Evolutionary conservation across 1,140 invertebrate genomes (phyloP).

Genomic region (Metaphire vulgaris): DNA sequence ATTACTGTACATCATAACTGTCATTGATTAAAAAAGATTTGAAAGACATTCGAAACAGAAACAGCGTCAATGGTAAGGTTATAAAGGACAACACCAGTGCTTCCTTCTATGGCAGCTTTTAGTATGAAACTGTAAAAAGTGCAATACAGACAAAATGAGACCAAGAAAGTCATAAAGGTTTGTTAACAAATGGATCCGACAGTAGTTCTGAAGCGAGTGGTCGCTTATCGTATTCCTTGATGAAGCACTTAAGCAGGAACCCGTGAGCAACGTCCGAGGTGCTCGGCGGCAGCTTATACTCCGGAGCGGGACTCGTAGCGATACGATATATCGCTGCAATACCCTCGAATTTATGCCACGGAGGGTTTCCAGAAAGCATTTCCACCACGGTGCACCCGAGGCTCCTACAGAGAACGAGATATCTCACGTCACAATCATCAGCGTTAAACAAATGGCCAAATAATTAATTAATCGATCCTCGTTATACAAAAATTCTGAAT

Average conservation of each 20-base stretch:
- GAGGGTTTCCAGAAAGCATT: slow-evolving; percentile 48
- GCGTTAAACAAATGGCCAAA: too few relatives aligned
- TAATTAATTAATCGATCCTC: too few relatives aligned
- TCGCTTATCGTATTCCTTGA: slow-evolving; percentile 35
- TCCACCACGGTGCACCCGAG: slow-evolving; percentile 51
- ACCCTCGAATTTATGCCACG: slow-evolving; percentile 47
- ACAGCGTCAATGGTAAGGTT: too few relatives aligned
- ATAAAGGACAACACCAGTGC: too few relatives aligned
- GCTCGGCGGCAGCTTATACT: slow-evolving; percentile 41
- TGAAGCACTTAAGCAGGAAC: slow-evolving; percentile 42
- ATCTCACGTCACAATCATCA: too few relatives aligned
- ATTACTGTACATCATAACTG: too few relatives aligned
- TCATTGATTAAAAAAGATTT: too few relatives aligned
- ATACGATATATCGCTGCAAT: slow-evolving; percentile 52
- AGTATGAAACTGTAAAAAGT: too few relatives aligned
- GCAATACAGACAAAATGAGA: too few relatives aligned
- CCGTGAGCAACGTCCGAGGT: slow-evolving; percentile 35
- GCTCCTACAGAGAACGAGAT: slow-evolving; percentile 38
- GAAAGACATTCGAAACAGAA: too few relatives aligned
- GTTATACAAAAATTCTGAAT: too few relatives aligned
- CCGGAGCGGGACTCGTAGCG: slow-evolving; percentile 43
- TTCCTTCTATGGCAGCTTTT: too few relatives aligned
- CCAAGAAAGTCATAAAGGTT: not conserved
- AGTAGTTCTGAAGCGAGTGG: slow-evolving; percentile 44
- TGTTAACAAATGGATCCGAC: slow-evolving; percentile 27